Percentiles rank a stretch among this genome's conserved stretches.
Conservation (phyloP, 2,113 vertebrate species). For the Paratilapia polleni region DNA sequence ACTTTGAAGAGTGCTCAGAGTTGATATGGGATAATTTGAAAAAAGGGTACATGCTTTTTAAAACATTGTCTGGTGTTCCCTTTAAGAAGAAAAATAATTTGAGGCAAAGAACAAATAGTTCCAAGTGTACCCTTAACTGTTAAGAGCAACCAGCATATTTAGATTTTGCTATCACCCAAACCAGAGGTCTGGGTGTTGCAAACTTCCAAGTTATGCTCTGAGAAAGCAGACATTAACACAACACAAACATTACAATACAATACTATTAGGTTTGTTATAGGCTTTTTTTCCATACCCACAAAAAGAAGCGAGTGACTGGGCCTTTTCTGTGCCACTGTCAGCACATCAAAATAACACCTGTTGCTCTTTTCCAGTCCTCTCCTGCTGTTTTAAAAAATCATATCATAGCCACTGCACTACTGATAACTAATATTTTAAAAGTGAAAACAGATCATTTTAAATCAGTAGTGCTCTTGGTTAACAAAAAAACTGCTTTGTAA, state of each 20-base stretch:
- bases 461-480: constrained; percentile 8
- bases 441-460: constrained; percentile 16
- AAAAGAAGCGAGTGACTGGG: constrained; percentile 18
- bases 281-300: constrained; percentile 34
- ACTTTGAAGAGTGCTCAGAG: constrained; percentile 65
- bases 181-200: too few relatives aligned
- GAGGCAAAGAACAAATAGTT: neutral
- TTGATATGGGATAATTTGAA: constrained; percentile 48
- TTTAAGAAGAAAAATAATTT: neutral
- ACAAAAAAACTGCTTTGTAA: constrained; percentile 11
- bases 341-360: constrained; percentile 57
- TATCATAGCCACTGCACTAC: neutral
- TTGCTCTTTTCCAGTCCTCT: constrained; percentile 4
- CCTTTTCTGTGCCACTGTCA: constrained; percentile 42
- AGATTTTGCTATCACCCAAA: too few relatives aligned
- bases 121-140: neutral
- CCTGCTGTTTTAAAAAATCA: neutral
- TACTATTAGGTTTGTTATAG: constrained; percentile 40
- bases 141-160: neutral
- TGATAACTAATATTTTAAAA: constrained; percentile 5
- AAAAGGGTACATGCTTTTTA: constrained; percentile 35
- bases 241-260: constrained; percentile 18
- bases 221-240: neutral
- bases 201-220: too few relatives aligned
- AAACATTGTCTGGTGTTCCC: neutral